Conservation (phyloP, 2,888 invertebrate genomes). For the Adelognathus sp. region DNA sequence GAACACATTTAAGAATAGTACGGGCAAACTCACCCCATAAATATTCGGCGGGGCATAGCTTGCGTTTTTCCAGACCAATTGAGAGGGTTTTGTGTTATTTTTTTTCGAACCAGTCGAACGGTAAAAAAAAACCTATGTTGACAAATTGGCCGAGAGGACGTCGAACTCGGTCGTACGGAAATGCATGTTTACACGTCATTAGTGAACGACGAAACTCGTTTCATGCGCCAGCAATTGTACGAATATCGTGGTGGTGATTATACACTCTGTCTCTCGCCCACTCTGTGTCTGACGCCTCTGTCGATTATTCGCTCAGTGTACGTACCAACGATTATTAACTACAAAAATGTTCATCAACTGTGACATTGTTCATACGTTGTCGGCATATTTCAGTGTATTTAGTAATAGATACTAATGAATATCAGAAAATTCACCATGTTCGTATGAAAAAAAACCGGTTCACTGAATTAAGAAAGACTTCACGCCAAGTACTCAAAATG, state of each 20-base stretch:
- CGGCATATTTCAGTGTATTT: no score
- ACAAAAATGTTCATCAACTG: not conserved
- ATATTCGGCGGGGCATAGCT: slow-evolving; percentile 1
- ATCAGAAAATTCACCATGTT: no score
- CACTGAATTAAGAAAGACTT: no score
- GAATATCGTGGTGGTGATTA: slow-evolving; percentile 38
- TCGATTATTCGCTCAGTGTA: not conserved
- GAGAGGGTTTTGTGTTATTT: slow-evolving; percentile 9
- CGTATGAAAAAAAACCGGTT: no score
- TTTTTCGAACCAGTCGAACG: not conserved
- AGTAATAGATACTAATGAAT: no score
- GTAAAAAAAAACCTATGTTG: slow-evolving; percentile 10
- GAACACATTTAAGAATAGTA: not conserved
- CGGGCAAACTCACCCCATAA: not conserved
- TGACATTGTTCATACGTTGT: no score
- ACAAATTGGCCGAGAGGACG: slow-evolving; percentile 28
- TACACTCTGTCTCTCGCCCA: slow-evolving; percentile 27
- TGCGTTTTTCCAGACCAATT: not conserved
- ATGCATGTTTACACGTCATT: slow-evolving; percentile 55
- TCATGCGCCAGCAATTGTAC: slow-evolving; percentile 45
- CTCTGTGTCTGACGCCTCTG: not conserved
- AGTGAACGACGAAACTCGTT: slow-evolving; percentile 38
- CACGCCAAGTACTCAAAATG: no score
- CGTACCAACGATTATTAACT: not conserved
- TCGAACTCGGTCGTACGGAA: slow-evolving; percentile 2